phyloP scores from a whole-genome alignment of 2,113 vertebrate species.

The Pterocles gutturalis region DNA sequence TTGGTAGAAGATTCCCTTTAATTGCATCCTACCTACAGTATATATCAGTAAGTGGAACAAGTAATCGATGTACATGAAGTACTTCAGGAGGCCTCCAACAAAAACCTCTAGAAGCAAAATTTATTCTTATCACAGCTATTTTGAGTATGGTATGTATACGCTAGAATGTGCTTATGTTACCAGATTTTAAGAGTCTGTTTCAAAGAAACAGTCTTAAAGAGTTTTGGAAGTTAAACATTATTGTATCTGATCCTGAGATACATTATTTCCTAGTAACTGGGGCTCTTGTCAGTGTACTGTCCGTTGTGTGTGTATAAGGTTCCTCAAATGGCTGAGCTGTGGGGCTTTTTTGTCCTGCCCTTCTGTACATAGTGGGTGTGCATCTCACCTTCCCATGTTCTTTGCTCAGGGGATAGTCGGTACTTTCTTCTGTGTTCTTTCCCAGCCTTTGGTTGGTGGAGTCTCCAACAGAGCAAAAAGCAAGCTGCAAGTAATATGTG shows the following conservation, averaged over 20 bases:
- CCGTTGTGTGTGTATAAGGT: rapidly evolving
- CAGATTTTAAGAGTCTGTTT: neutral
- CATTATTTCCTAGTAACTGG: neutral
- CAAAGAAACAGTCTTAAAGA: neutral
- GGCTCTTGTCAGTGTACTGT: neutral
- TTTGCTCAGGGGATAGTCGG: neutral
- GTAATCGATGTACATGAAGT: neutral
- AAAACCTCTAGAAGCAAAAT: neutral
- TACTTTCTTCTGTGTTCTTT: neutral
- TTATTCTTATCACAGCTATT: neutral
- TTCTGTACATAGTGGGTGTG: neutral
- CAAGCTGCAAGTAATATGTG: neutral
- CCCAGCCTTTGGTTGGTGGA: neutral
- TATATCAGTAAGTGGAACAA: neutral
- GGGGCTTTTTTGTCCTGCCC: neutral
- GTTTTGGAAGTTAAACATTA: neutral
- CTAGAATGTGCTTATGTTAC: neutral
- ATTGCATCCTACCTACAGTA: neutral
- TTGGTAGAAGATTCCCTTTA: neutral
- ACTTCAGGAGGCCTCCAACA: neutral
- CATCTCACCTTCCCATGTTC: neutral
- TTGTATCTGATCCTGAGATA: neutral
- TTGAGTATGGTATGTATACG: neutral
- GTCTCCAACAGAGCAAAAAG: neutral
- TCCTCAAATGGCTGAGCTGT: neutral